These are phyloP conservation scores for Daboia siamensis DNA, from an alignment of 2,113 vertebrate genomes.

Conservation along the genomic window DNA sequence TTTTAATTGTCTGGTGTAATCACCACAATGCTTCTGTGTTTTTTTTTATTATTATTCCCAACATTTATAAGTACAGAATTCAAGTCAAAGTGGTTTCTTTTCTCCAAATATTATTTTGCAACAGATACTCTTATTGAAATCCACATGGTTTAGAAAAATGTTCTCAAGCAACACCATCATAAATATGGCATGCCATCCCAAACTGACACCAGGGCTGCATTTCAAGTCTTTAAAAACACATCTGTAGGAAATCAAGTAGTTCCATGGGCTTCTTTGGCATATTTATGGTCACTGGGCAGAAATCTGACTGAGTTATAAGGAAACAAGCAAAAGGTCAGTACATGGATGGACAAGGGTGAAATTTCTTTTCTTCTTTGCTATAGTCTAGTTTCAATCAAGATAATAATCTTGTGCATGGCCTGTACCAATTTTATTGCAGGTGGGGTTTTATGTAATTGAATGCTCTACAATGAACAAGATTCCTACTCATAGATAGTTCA, in stretches of 20 bases:
- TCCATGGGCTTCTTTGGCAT: slow-evolving; percentile 42
- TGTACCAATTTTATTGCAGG: not conserved
- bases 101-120: not conserved
- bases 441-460: not conserved
- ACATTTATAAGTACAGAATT: not conserved
- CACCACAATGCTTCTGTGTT: not conserved
- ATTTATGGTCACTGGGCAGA: slow-evolving; percentile 49
- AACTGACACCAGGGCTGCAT: slow-evolving; percentile 26
- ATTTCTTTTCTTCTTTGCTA: not conserved
- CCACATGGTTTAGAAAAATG: not conserved
- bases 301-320: slow-evolving; percentile 42
- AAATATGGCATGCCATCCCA: slow-evolving; percentile 44
- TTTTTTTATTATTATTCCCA: not conserved
- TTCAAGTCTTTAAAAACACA: slow-evolving; percentile 58
- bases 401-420: not conserved
- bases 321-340: slow-evolving; percentile 35
- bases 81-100: not conserved
- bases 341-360: not conserved
- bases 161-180: not conserved
- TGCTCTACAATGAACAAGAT: not conserved
- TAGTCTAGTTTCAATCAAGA: not conserved
- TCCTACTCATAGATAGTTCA: not conserved
- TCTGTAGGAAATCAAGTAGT: slow-evolving; percentile 35
- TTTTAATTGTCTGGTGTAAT: not conserved
- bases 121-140: not conserved